phyloP scores from a whole-genome alignment of 2,888 invertebrate species.

The Pterostichus madidus region DNA sequence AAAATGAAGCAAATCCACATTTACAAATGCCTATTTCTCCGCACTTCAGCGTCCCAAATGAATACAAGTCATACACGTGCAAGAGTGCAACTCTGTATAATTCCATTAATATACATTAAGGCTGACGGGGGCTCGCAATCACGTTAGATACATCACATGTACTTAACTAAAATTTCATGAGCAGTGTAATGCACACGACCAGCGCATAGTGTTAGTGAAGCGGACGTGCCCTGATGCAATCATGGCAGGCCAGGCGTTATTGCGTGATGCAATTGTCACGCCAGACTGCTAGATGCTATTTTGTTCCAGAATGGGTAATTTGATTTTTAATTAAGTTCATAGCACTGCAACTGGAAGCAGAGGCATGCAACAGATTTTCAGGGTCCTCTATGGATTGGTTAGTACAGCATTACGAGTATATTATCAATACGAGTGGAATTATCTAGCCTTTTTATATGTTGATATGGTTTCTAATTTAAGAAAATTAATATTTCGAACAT shows the following conservation, averaged over 20 bases:
- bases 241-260: slow-evolving; percentile 31
- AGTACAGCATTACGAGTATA: no score
- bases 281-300: slow-evolving; percentile 25
- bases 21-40: slow-evolving; percentile 8
- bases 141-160: slow-evolving; percentile 59
- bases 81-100: slow-evolving; percentile 57
- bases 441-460: no score
- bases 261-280: slow-evolving; percentile 52
- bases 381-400: no score
- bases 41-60: neutral
- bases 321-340: slow-evolving; percentile 52
- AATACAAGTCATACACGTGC: slow-evolving; percentile 3
- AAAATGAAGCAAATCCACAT: slow-evolving; percentile 5
- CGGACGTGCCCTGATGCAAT: slow-evolving; percentile 40
- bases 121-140: slow-evolving; percentile 46
- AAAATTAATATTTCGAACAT: no score
- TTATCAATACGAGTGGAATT: no score
- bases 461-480: no score
- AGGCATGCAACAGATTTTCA: no score
- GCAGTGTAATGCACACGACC: slow-evolving; percentile 32
- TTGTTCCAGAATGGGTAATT: slow-evolving; percentile 47
- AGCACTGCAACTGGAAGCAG: neutral
- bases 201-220: neutral
- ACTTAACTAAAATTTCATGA: slow-evolving; percentile 61
- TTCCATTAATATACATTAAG: slow-evolving; percentile 64